phyloP scores from a whole-genome alignment of 2,888 invertebrate species.

The Phragmatobia fuliginosa region DNA sequence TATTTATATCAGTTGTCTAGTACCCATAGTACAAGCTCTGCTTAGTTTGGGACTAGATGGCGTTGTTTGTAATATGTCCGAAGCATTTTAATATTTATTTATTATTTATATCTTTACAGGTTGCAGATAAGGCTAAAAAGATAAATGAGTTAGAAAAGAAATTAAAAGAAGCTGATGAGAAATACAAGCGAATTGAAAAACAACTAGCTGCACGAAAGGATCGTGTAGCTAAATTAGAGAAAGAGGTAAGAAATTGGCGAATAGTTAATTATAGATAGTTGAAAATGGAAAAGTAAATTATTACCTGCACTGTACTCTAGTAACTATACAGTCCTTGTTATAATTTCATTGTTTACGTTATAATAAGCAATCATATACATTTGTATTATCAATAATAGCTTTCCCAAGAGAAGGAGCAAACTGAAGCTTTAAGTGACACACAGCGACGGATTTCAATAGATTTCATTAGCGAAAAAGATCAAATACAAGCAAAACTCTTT shows the following conservation, averaged over 20 bases:
- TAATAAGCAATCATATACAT: slow-evolving; percentile 9
- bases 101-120: too few relatives aligned
- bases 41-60: too few relatives aligned
- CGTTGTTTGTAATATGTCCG: too few relatives aligned
- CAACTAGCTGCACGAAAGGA: slow-evolving; percentile 85
- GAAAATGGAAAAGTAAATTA: neutral
- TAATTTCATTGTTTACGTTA: slow-evolving; percentile 31
- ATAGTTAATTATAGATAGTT: neutral
- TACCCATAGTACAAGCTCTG: too few relatives aligned
- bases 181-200: slow-evolving; percentile 87
- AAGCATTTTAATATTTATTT: too few relatives aligned
- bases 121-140: slow-evolving; percentile 88
- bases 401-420: slow-evolving; percentile 81
- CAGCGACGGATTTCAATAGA: slow-evolving; percentile 79
- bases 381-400: slow-evolving; percentile 70
- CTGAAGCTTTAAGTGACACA: slow-evolving; percentile 69
- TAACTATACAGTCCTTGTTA: neutral
- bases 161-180: slow-evolving; percentile 89
- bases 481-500: slow-evolving; percentile 76
- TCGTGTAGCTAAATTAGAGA: slow-evolving; percentile 86
- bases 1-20: too few relatives aligned
- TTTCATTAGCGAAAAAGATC: slow-evolving; percentile 80
- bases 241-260: slow-evolving; percentile 79
- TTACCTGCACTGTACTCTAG: neutral
- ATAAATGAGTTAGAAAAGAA: slow-evolving; percentile 89